phyloP scores from a whole-genome alignment of 2,888 invertebrate genomes.

The Emmelina monodactyla region DNA sequence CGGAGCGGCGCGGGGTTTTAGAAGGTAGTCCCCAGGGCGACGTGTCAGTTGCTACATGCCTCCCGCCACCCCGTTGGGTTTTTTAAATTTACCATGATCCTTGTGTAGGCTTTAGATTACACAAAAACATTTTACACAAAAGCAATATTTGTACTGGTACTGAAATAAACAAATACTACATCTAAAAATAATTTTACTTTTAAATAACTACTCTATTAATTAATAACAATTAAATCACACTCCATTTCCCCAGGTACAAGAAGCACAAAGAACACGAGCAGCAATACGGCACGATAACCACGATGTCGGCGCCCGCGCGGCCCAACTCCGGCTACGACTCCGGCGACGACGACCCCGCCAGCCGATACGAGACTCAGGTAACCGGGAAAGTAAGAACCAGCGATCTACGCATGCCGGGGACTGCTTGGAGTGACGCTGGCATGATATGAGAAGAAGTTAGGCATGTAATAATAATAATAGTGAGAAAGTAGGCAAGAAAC shows the following conservation, averaged over 20 bases:
- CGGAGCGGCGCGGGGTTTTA: too few species aligned
- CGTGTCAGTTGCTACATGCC: too few species aligned
- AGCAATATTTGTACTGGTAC: too few species aligned
- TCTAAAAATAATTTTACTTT: too few species aligned
- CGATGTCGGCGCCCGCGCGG: constrained; percentile 47
- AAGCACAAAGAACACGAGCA: constrained; percentile 84
- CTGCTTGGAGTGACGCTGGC: background rate
- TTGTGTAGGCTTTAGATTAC: too few species aligned
- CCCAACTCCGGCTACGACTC: constrained; percentile 58
- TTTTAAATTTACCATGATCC: too few species aligned
- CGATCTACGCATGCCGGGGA: background rate
- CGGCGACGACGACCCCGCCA: constrained; percentile 77
- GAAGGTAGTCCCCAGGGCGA: too few species aligned
- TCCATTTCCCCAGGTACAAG: constrained; percentile 71
- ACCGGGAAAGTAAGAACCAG: background rate
- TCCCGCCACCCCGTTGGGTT: too few species aligned
- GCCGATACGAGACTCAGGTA: constrained; percentile 92
- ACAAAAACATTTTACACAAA: too few species aligned
- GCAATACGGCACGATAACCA: constrained; percentile 68
- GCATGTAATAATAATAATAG: background rate
- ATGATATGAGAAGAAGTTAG: background rate
- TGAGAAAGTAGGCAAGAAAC: background rate
- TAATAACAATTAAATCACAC: background rate
- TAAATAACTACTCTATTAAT: background rate
- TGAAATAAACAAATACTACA: too few species aligned